Percentiles rank a stretch among this genome's conserved stretches.
These are phyloP conservation scores for Microcaecilia unicolor DNA, from an alignment of 2,797 vertebrate genomes.

Conservation along the genomic window DNA sequence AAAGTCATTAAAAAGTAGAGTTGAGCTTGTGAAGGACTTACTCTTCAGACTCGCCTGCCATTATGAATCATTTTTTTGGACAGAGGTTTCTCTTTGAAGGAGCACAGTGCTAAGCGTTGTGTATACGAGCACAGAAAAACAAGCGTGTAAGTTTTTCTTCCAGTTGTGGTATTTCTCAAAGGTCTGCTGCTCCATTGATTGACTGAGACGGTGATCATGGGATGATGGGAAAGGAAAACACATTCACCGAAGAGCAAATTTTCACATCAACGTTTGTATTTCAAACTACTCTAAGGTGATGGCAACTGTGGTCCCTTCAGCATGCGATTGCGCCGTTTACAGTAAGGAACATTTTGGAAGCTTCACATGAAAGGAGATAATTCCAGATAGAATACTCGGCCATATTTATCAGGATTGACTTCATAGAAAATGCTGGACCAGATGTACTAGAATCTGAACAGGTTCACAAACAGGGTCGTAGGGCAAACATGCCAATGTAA, in stretches of 20 bases:
- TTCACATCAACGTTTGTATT: neutral
- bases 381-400: no score
- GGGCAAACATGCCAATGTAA: no score
- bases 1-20: conserved; percentile 4
- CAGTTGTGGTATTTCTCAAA: neutral
- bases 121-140: conserved; percentile 2
- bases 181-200: neutral
- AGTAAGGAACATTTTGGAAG: no score
- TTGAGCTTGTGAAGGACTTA: neutral
- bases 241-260: neutral
- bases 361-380: no score
- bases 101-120: neutral
- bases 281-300: neutral
- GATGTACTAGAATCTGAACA: no score
- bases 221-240: conserved; percentile 9
- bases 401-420: no score
- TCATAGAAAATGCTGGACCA: no score
- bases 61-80: conserved; percentile 1
- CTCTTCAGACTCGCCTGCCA: neutral
- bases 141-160: neutral
- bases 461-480: no score
- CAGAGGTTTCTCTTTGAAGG: neutral
- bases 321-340: no score
- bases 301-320: no score
- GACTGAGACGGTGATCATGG: neutral